Evolutionary conservation across 2,797 vertebrate species (phyloP).

Genomic region (Sparus aurata): DNA sequence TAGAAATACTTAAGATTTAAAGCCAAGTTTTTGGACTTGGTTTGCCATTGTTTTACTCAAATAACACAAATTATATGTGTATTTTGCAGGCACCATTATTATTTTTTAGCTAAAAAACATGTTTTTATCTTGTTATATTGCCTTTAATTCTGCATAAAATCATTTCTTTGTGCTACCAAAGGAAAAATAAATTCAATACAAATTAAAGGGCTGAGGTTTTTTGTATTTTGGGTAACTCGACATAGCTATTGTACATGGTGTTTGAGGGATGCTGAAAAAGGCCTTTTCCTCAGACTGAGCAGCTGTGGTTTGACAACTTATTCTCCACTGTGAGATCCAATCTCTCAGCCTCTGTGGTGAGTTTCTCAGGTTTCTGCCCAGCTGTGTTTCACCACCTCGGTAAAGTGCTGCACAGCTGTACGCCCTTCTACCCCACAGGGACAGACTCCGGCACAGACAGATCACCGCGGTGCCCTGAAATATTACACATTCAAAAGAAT

Average conservation of each 20-base stretch:
- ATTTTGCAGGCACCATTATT: too few relatives aligned
- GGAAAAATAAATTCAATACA: not conserved
- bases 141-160: too few relatives aligned
- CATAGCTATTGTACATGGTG: not conserved
- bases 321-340: conserved; percentile 32
- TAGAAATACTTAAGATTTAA: too few relatives aligned
- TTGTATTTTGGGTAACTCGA: not conserved
- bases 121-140: too few relatives aligned
- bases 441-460: not conserved
- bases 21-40: too few relatives aligned
- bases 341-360: conserved; percentile 26
- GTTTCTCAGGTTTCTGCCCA: not conserved
- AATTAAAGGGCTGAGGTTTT: not conserved
- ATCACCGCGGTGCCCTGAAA: conserved; percentile 31
- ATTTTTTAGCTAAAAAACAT: not conserved
- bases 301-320: conserved; percentile 13
- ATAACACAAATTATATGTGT: not conserved
- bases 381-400: not conserved
- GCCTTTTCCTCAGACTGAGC: conserved; percentile 19
- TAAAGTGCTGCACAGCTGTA: not conserved
- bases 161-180: too few relatives aligned
- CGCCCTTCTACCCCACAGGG: not conserved
- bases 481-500: conserved; percentile 52
- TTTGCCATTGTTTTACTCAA: not conserved
- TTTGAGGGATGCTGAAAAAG: too few relatives aligned